Evolutionary conservation across 2,113 vertebrate species (phyloP), one percentile per base, ranked within the genome.

Genomic region (Peromyscus maniculatus): DNA sequence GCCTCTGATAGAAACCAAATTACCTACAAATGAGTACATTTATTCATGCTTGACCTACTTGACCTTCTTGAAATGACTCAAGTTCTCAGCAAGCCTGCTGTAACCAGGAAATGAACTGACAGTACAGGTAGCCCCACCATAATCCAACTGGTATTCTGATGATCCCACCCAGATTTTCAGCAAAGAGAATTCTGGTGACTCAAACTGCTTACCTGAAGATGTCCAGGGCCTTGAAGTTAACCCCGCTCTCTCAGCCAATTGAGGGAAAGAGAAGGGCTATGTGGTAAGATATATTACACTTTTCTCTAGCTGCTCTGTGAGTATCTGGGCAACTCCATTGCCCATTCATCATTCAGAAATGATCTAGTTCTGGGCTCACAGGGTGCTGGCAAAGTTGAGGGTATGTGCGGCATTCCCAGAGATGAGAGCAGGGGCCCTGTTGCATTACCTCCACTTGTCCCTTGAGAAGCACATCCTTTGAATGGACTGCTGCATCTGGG

Each of bases 111-210:
- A 80, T 33, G 21, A 92, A 46, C 82, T 31, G 28, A n/a, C 10
- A 2, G 0, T 0, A 7, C 33, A 43, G 83, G 24, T 1, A 92
- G 49, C 15, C 46, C 9, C 0, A 49, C 67, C 21, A 21, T 79
- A 28, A 86, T 24, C 28, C 67, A 39, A 0, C 13, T 3, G 1
- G 0, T 28, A 4, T 31, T 49, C 66, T 55, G 26, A 0, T 52
- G 71, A 88, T 1, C 0, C 26, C 3, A 36, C 28, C 8, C 67
- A 75, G 26, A 36, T 24, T 9, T 9, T 64, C 67, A 49, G 55
- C 39, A 71, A 67, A 89, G 49, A 88, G 69, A 91, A 69, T 75
- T 52, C 57, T 67, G 7, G 57, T 69, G 64, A 39, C 26, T 7
- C 55, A 7, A 62, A 62, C 39, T 46, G 55, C 33, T 87, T 31